phyloP scores from a whole-genome alignment of 30 jellyfish, hydroid and myxozoan genomes.

The Hydractinia echinata region DNA sequence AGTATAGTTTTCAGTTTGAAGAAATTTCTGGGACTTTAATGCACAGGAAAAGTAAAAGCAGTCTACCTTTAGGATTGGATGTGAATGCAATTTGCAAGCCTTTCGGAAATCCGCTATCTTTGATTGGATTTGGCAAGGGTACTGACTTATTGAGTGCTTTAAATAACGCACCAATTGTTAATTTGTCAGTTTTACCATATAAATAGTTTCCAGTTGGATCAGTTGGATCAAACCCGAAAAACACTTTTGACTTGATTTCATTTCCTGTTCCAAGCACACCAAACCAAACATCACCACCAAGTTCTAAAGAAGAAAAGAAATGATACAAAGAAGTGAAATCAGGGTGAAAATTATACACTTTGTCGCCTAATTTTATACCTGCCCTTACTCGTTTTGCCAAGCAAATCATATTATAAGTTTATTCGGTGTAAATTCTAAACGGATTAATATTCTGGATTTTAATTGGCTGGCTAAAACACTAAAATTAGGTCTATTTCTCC shows the following conservation, averaged over 20 bases:
- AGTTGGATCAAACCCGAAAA: slow-evolving; percentile 55
- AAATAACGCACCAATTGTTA: slow-evolving; percentile 43
- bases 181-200: slow-evolving; percentile 50
- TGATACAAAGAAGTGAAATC: background rate
- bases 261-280: slow-evolving; percentile 71
- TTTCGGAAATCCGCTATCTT: slow-evolving; percentile 72
- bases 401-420: too few species aligned
- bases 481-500: too few species aligned
- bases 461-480: too few species aligned
- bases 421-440: too few species aligned
- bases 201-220: slow-evolving; percentile 57
- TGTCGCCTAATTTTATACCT: background rate
- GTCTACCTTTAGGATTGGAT: slow-evolving; percentile 60
- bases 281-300: slow-evolving; percentile 58
- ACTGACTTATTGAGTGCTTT: slow-evolving; percentile 56
- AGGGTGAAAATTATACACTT: background rate
- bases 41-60: background rate
- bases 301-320: slow-evolving; percentile 28
- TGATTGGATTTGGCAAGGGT: slow-evolving; percentile 49
- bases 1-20: too few species aligned
- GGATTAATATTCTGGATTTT: too few species aligned
- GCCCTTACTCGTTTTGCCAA: background rate
- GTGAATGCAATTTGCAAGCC: slow-evolving; percentile 79
- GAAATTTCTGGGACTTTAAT: too few species aligned
- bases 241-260: slow-evolving; percentile 53